Evolutionary conservation across 2,888 invertebrate species (phyloP), one percentile per base, ranked within the genome.

Genomic region (Orchesellides sinensis): DNA sequence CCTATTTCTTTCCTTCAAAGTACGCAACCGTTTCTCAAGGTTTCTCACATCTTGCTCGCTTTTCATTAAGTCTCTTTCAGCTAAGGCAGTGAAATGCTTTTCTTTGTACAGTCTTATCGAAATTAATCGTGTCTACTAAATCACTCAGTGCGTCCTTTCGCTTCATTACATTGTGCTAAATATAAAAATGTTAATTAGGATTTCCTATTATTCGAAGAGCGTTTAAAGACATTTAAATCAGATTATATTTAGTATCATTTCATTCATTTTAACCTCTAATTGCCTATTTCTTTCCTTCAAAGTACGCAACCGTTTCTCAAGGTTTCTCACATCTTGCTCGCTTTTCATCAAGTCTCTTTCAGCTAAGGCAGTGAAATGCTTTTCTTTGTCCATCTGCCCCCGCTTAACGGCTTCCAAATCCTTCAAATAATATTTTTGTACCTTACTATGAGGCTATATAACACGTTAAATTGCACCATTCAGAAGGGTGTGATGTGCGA

Each of bases 31-130:
- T 32, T 79, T 79, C 19, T 70, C 45, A 35, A 25, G 32, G 4
- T 59, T 69, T 25, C 54, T 68, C 1, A 52, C 4, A 3, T 79
- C 79, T n/a, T 63, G 40, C 17, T 70, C 54, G 0, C 54, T 54
- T 35, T 83, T 84, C 5, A 65, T 75, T 1, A 47, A 65, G 4
- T 77, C 79, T 54, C 84, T 59, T 8, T 79, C 78, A 0, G 84
- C 59, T 10, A 83, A 47, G 12, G 45, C 19, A n/a, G 47, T 23
- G n/a, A 85, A 45, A 32, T 77, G 83, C n/a, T 56, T 63, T 69
- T 87, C 87, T 6, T 84, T 81, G 23, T 85, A 84, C 23, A 84
- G 77, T 78, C 63, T 85, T 85, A 40, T 88, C 87, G 61, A 83
- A 88, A 25, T 87, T 81, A 6, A 87, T 84, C 0, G 75, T 70